A percentile compares a stretch with the other conserved stretches of the same genome.
Conservation (phyloP, 2,113 vertebrate species). For the Dendropsophus ebraccatus region DNA sequence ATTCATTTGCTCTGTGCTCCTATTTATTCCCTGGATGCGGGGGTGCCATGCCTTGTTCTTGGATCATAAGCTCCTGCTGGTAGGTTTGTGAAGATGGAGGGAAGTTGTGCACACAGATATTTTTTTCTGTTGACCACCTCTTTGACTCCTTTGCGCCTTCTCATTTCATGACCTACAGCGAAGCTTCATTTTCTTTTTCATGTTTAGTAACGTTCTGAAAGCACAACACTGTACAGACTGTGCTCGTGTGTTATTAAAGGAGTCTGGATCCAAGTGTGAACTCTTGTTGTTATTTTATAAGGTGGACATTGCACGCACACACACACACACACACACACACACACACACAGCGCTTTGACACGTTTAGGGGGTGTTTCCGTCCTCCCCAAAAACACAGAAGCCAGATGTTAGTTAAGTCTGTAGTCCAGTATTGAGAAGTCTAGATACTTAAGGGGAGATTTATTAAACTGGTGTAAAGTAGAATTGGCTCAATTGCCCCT, state of each 20-base stretch:
- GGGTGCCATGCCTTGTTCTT: constrained; percentile 57
- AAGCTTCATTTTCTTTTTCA: constrained; percentile 54
- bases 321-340: too few relatives aligned
- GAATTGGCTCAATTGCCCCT: too few relatives aligned
- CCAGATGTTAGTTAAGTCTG: too few relatives aligned
- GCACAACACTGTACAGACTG: constrained; percentile 60
- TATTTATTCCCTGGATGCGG: constrained; percentile 59
- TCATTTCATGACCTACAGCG: constrained; percentile 46
- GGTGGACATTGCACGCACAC: background rate
- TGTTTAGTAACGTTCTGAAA: constrained; percentile 60
- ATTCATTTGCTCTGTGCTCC: constrained; percentile 55
- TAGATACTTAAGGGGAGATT: too few relatives aligned
- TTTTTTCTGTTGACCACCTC: constrained; percentile 38
- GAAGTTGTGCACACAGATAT: constrained; percentile 51
- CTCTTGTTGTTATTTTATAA: background rate
- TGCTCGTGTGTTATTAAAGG: constrained; percentile 60
- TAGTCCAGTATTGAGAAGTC: too few relatives aligned
- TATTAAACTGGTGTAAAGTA: too few relatives aligned
- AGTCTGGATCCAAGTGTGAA: constrained; percentile 52
- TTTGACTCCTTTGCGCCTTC: constrained; percentile 23
- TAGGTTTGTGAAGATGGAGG: constrained; percentile 27
- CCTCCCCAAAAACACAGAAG: too few relatives aligned
- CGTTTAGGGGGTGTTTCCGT: too few relatives aligned
- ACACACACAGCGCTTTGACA: too few relatives aligned
- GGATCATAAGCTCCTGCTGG: constrained; percentile 57